Percentiles rank a stretch among this genome's conserved stretches.
phyloP scores from a whole-genome alignment of 2,113 vertebrate species.

The Nicator chloris region DNA sequence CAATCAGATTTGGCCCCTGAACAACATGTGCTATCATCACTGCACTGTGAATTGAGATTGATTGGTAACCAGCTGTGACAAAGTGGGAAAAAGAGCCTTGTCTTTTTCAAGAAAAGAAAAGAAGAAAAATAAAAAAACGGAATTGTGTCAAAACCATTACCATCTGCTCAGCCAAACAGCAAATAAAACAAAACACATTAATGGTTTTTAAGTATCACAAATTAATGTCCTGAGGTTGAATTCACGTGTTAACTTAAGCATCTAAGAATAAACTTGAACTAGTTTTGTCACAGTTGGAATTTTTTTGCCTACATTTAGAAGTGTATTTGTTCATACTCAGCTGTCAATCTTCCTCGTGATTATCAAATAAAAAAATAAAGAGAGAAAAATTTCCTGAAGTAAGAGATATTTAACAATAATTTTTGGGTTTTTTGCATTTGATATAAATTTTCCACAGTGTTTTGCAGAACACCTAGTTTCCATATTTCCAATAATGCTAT shows the following conservation, averaged over 20 bases:
- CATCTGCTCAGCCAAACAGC: slow-evolving; percentile 71
- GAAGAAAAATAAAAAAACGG: slow-evolving; percentile 39
- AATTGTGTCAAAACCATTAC: slow-evolving; percentile 70
- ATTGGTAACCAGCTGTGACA: slow-evolving; percentile 80
- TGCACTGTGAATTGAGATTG: slow-evolving; percentile 78
- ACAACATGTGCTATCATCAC: slow-evolving; percentile 79
- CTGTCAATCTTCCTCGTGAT: background rate
- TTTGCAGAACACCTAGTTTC: background rate
- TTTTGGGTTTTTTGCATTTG: background rate
- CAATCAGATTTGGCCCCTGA: slow-evolving; percentile 77
- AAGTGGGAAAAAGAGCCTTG: slow-evolving; percentile 67
- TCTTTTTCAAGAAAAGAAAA: slow-evolving; percentile 45
- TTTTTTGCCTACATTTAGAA: background rate
- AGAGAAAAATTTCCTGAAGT: background rate
- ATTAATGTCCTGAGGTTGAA: slow-evolving; percentile 8
- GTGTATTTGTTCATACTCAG: background rate
- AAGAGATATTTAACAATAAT: background rate
- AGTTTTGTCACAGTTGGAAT: background rate
- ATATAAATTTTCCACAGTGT: background rate
- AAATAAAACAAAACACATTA: slow-evolving; percentile 61
- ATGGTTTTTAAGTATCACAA: slow-evolving; percentile 57
- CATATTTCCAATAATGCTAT: background rate
- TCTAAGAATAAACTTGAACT: background rate
- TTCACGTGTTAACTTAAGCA: background rate
- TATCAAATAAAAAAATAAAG: background rate